Base-by-base conservation (phyloP, 2,113 vertebrate genomes). In the Osmerus eperlanus region DNA sequence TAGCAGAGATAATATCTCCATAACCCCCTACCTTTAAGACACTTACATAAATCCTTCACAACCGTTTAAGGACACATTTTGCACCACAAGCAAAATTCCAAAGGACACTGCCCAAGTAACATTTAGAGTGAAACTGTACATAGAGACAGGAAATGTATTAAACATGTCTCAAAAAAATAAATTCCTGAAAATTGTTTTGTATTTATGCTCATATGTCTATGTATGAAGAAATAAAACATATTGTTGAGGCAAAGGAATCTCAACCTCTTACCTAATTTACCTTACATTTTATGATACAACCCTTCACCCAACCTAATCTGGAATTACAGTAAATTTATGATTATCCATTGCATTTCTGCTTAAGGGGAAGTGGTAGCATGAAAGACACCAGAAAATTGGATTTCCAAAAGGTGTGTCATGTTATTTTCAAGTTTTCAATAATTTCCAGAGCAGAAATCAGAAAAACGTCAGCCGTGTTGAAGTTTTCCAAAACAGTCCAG, bases 81-180 rank as follows among this genome's bases (percentile, higher is more conserved):
- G 72, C 16, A 77, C 28, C 66, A 65, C 23, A 74, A 70, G 66
- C 54, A 72, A 70, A 82, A 14, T 13, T 41, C 13, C 70, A 19
- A 64, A 70, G 47, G 59, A 4, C 52, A 36, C 5, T 0, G 0
- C 4, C 41, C 28, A 71, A 16, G 64, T 64, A 47, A 47, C 7
- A 0, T 47, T 47, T 11, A 12, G 41, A 47, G 41, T 47, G 9
- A 47, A 47, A 47, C 41, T 47, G 11, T 56, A 18, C n/a, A 56
- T n/a, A 16, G 16, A 56, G n/a, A 19, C 4, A 19, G 4, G 16
- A 18, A 56, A 56, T 56, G 55, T 56, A 18, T n/a, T n/a, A 8
- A 56, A 56, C 55, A 56, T n/a, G n/a, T 18, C 25, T 28, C 16
- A 18, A 56, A 56, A 8, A 19, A 56, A 56, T 4, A 19, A 0